Percentiles rank a stretch among this genome's conserved stretches.
These are phyloP conservation scores for Astreopora myriophthalma DNA, from an alignment of 64 coral and sea anemone species.

Conservation along the genomic window DNA sequence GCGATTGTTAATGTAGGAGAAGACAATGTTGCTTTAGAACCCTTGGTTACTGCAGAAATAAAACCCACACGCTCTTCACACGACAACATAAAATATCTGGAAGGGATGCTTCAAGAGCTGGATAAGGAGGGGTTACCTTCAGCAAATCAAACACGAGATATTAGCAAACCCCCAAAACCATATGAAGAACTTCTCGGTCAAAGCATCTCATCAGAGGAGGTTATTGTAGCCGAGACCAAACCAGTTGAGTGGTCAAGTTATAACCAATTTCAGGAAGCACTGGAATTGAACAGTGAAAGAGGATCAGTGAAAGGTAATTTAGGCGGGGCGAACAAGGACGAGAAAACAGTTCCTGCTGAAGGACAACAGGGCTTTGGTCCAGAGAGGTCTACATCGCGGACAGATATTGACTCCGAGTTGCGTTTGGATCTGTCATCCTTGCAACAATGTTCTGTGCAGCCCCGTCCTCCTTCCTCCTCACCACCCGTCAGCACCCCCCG, in stretches of 20 bases:
- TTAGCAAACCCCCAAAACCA: background rate
- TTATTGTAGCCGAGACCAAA: background rate
- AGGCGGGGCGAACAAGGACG: background rate
- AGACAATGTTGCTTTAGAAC: background rate
- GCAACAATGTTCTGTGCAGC: background rate
- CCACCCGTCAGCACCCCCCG: background rate
- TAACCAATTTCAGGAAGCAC: background rate
- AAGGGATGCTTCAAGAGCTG: background rate
- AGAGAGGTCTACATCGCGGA: background rate
- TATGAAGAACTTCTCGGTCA: background rate
- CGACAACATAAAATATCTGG: constrained; percentile 7
- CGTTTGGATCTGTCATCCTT: constrained; percentile 4
- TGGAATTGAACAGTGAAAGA: background rate
- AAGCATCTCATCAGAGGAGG: background rate
- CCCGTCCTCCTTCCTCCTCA: background rate
- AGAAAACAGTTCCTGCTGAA: background rate
- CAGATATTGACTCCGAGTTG: background rate
- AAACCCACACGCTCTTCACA: background rate
- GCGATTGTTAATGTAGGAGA: background rate
- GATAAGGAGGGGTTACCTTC: background rate
- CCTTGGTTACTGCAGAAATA: constrained; percentile 8
- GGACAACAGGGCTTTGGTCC: background rate
- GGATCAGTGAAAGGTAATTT: background rate
- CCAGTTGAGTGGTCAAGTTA: background rate
- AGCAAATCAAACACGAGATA: background rate